A percentile compares a stretch with the other conserved stretches of the same genome.
These are phyloP conservation scores for Tupaia tana DNA, from an alignment of 2,113 vertebrate genomes.

Conservation along the genomic window DNA sequence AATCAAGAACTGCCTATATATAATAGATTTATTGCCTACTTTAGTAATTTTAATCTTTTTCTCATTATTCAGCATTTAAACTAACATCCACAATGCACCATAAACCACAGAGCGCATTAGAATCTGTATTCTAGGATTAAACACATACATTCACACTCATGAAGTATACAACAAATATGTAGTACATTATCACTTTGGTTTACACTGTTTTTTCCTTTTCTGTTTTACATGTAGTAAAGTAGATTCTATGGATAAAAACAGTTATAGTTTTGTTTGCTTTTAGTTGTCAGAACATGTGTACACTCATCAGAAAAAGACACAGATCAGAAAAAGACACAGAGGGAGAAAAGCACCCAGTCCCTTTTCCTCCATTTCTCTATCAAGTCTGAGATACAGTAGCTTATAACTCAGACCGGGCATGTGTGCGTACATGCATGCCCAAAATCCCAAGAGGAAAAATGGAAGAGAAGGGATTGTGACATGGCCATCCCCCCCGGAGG, in stretches of 20 bases:
- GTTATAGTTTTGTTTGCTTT: not conserved
- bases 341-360: too few relatives aligned
- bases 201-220: not conserved
- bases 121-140: conserved; percentile 23
- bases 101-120: not conserved
- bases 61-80: conserved; percentile 9
- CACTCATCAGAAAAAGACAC: too few relatives aligned
- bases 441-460: too few relatives aligned
- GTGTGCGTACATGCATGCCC: too few relatives aligned
- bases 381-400: too few relatives aligned
- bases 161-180: not conserved
- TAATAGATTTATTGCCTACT: not conserved
- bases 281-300: too few relatives aligned
- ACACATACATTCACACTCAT: not conserved
- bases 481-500: too few relatives aligned
- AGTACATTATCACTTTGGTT: not conserved
- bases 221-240: conserved; percentile 12
- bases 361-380: too few relatives aligned
- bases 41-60: not conserved
- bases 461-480: too few relatives aligned
- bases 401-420: too few relatives aligned
- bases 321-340: too few relatives aligned
- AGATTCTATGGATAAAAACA: not conserved
- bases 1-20: not conserved
- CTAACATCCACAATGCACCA: not conserved